Conservation (phyloP, 2,888 invertebrate species). For the Pterobdella sp. region DNA sequence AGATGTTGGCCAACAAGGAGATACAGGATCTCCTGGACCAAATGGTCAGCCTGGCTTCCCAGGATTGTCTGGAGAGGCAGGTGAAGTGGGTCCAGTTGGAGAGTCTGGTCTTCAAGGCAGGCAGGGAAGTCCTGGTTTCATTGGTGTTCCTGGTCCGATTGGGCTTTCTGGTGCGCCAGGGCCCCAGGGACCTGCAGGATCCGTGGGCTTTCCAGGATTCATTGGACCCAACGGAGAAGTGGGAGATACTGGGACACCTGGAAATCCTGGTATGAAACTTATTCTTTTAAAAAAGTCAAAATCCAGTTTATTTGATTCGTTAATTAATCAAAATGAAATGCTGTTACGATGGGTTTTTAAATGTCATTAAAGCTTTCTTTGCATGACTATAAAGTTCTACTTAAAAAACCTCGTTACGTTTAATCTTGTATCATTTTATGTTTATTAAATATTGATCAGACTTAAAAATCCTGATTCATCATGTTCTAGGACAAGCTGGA, state of each 20-base stretch:
- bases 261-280: neutral
- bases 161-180: slow-evolving; percentile 29
- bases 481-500: neutral
- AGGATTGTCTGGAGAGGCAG: neutral
- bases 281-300: neutral
- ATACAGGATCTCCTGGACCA: neutral
- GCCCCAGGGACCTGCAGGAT: slow-evolving; percentile 27
- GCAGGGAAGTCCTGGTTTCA: neutral
- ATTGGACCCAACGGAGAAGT: neutral
- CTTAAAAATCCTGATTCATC: too few relatives aligned
- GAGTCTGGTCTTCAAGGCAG: slow-evolving; percentile 17
- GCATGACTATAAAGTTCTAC: too few relatives aligned
- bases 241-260: neutral
- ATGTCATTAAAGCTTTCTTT: too few relatives aligned
- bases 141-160: neutral
- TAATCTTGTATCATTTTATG: too few relatives aligned
- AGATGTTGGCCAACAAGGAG: neutral
- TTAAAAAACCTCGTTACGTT: too few relatives aligned
- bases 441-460: too few relatives aligned
- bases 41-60: slow-evolving; percentile 18
- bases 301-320: neutral
- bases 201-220: slow-evolving; percentile 29
- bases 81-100: slow-evolving; percentile 23
- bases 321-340: neutral
- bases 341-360: neutral